These are phyloP conservation scores for Escarpia spicata DNA, from an alignment of 2,888 invertebrate genomes.

Conservation along the genomic window DNA sequence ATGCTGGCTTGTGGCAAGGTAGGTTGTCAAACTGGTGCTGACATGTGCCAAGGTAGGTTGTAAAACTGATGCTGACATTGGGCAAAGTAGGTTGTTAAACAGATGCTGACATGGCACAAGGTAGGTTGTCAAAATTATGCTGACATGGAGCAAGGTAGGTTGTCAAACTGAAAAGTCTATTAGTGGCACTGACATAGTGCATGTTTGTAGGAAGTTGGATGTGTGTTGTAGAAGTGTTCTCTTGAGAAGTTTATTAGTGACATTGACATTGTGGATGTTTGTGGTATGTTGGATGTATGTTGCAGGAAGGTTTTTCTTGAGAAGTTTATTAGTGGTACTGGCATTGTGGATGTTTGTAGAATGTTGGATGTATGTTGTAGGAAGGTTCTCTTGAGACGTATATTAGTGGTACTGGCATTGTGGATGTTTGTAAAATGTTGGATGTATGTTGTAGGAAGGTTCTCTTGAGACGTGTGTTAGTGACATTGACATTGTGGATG, in stretches of 20 bases:
- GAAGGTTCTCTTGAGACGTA: conserved; percentile 75
- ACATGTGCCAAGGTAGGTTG: conserved; percentile 58
- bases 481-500: too few species aligned
- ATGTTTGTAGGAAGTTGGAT: neutral
- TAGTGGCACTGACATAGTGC: too few species aligned
- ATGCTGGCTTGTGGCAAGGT: neutral
- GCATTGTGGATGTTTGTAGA: neutral
- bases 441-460: too few species aligned
- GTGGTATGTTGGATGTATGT: neutral
- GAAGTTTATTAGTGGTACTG: conserved; percentile 67
- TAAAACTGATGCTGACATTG: conserved; percentile 82
- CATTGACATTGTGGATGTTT: neutral
- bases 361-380: conserved; percentile 46
- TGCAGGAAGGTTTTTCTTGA: conserved; percentile 71
- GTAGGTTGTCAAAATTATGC: neutral
- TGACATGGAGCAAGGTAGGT: neutral
- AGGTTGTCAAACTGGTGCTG: neutral
- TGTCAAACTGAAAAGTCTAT: too few species aligned
- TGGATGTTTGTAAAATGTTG: too few species aligned
- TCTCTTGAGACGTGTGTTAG: too few species aligned
- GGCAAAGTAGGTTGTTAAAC: conserved; percentile 50
- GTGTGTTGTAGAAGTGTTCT: conserved; percentile 67
- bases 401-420: too few species aligned
- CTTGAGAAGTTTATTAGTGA: conserved; percentile 70
- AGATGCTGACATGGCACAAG: neutral